Percentiles rank a stretch among this genome's conserved stretches.
Conservation (phyloP, 2,888 invertebrate species). For the Periphyllus acericola region DNA sequence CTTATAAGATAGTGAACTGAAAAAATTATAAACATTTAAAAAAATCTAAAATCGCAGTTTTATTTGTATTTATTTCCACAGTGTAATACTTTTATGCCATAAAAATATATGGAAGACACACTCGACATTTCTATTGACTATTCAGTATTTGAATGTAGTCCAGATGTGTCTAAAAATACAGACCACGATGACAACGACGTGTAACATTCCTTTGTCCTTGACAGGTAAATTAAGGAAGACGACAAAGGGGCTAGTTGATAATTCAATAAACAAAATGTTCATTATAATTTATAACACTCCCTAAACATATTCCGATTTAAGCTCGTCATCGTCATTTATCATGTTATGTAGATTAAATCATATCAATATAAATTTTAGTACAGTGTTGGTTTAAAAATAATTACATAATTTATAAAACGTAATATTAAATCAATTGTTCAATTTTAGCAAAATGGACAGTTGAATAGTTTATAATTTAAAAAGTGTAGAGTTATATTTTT, state of each 20-base stretch:
- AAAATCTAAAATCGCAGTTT: not conserved
- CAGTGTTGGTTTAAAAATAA: not conserved
- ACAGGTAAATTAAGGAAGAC: not conserved
- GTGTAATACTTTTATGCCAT: not conserved
- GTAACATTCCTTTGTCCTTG: conserved; percentile 28
- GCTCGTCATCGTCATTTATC: not conserved
- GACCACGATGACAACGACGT: not conserved
- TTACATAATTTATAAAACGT: not conserved
- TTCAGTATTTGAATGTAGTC: conserved; percentile 40
- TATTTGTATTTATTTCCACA: not conserved
- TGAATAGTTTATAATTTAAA: too few relatives aligned
- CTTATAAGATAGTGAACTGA: too few relatives aligned
- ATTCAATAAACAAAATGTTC: conserved; percentile 2
- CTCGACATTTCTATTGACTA: not conserved
- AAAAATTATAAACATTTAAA: too few relatives aligned
- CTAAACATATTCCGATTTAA: not conserved
- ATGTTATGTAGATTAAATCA: not conserved
- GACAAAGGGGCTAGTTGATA: not conserved
- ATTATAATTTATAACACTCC: not conserved
- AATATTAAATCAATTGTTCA: not conserved
- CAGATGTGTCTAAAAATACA: conserved; percentile 53
- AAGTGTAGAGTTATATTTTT: too few relatives aligned
- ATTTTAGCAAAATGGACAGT: too few relatives aligned
- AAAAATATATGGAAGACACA: not conserved
- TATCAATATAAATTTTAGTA: not conserved